Evolutionary conservation across 2,113 vertebrate species (phyloP), one percentile per base, ranked within the genome.

Genomic region (Rhineura floridana): DNA sequence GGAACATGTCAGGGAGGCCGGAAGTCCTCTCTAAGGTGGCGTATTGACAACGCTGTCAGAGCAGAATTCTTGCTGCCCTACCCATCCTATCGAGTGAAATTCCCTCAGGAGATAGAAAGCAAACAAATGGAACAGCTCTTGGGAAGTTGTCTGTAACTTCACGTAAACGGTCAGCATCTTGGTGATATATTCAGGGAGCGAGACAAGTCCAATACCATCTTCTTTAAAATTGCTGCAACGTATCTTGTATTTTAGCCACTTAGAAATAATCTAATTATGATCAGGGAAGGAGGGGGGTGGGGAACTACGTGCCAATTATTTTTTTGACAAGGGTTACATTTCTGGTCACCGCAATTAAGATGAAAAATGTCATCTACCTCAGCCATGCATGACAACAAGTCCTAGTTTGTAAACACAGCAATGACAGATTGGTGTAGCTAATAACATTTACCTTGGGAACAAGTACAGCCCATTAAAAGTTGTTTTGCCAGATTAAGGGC

Each of bases 321-420:
- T 92, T 80, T 63, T 21, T 73, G 88, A 87, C 46, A 78, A 55
- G 59, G 59, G 81, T 92, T 84, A 87, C 10, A 72, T 44, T 87
- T 91, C 69, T 79, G 85, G 76, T n/a, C 69, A 39, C 23, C 42
- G 9, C 39, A 72, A 81, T 52, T 83, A 80, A 92, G 86, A 83
- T 36, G 62, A 65, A 90, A 91, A 89, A 72, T 12, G 59, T 72
- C 6, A 2, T 76, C 59, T 36, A 78, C 46, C 0, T 6, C 46
- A 0, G 6, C 39, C 15, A 55, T 0, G 36, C 70, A 50, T 67
- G n/a, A 87, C 15, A 4, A 3, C 33, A 25, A 10, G 42, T 21
- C 55, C n/a, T n/a, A n/a, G n/a, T 59, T 13, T 42, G 2, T 2
- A 76, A 76, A 50, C 13, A 12, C 9, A 13, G 30, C 78, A 33